phyloP scores from a whole-genome alignment of 2,797 vertebrate species.

The Astyanax mexicanus region DNA sequence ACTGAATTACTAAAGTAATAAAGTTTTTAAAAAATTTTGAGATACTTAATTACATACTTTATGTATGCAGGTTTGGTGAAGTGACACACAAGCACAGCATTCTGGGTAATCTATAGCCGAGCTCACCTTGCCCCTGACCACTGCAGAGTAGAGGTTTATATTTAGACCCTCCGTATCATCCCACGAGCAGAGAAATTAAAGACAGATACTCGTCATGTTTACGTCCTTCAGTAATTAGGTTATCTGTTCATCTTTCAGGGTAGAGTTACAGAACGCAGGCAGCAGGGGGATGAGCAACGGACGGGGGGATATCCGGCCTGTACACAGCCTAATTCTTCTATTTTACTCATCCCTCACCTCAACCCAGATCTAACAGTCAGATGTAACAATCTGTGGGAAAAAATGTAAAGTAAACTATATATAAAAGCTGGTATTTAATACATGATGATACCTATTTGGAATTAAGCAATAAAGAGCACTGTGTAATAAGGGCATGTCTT shows the following conservation, averaged over 20 bases:
- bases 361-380: conserved; percentile 37
- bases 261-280: conserved; percentile 62
- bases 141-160: conserved; percentile 33
- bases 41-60: no score
- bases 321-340: conserved; percentile 63
- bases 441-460: no score
- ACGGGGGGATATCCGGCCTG: conserved; percentile 3
- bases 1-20: no score
- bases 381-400: no score
- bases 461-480: no score
- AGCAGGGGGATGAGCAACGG: conserved; percentile 16
- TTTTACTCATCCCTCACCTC: conserved; percentile 54
- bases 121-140: conserved; percentile 31
- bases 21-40: no score
- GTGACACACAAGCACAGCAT: no score
- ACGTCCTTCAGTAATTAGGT: conserved; percentile 65
- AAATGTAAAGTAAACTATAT: no score
- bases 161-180: conserved; percentile 39
- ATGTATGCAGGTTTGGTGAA: no score
- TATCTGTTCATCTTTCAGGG: conserved; percentile 59
- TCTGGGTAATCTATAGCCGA: background rate
- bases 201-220: conserved; percentile 58
- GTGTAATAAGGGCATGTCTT: no score
- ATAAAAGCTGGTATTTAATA: no score
- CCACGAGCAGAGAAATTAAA: conserved; percentile 51